Conservation (phyloP, 2,113 vertebrate genomes). For the Lophura nycthemera region DNA sequence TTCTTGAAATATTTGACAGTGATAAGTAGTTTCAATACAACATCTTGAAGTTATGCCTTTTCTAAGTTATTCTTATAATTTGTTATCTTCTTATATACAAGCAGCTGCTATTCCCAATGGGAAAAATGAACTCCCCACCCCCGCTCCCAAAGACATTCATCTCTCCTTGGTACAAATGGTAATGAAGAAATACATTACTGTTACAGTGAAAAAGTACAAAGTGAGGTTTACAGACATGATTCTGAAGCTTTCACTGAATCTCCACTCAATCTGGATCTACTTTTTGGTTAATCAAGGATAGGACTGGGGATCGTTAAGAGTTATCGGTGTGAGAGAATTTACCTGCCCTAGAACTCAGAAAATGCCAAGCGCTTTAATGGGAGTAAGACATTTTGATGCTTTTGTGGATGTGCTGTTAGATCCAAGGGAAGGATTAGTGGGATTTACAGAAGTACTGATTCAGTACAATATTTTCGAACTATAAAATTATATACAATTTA, state of each 20-base stretch:
- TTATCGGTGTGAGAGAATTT: not conserved
- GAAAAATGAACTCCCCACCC: not conserved
- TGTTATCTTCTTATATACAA: not conserved
- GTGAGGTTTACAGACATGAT: not conserved
- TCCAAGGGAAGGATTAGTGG: not conserved
- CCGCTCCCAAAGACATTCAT: not conserved
- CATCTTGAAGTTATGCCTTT: not conserved
- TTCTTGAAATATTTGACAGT: not conserved
- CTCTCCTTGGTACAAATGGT: not conserved
- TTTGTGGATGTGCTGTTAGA: not conserved
- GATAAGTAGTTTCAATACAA: not conserved
- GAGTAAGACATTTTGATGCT: not conserved
- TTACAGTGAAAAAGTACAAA: not conserved
- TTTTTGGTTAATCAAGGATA: not conserved
- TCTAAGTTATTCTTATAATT: not conserved
- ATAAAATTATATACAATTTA: constrained; percentile 25
- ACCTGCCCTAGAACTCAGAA: not conserved
- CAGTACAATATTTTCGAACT: not conserved
- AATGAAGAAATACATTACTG: not conserved
- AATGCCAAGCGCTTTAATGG: not conserved
- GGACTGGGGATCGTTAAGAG: not conserved
- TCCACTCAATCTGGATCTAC: not conserved
- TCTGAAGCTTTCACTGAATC: not conserved
- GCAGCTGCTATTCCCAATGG: not conserved
- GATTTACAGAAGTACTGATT: not conserved